Percentiles rank a stretch among this genome's conserved stretches.
Evolutionary conservation across 2,888 invertebrate species (phyloP).

Genomic region (Platypus cylindrus): DNA sequence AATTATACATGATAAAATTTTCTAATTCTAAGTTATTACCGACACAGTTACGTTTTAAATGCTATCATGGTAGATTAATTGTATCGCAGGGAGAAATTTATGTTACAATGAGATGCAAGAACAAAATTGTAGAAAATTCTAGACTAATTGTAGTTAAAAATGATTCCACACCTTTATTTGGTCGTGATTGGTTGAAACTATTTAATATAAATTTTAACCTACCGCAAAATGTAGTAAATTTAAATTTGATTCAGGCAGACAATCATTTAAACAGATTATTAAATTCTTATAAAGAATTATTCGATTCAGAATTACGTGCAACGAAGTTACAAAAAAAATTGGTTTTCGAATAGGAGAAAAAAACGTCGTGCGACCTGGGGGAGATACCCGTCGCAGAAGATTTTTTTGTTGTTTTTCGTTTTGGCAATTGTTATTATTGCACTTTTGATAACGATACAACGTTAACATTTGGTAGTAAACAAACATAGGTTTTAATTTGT

Average conservation of each 20-base stretch:
- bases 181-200: conserved; percentile 6
- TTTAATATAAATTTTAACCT: conserved; percentile 2
- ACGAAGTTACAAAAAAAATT: too few species aligned
- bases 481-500: too few species aligned
- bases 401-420: too few species aligned
- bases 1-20: neutral
- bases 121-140: neutral
- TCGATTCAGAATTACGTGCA: too few species aligned
- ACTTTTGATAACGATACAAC: too few species aligned
- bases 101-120: conserved; percentile 1
- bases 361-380: too few species aligned
- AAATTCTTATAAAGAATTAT: conserved; percentile 1
- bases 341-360: too few species aligned
- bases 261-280: neutral
- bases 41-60: neutral
- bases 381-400: too few species aligned
- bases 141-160: conserved; percentile 6
- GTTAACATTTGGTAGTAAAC: too few species aligned
- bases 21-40: neutral
- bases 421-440: too few species aligned
- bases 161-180: conserved; percentile 5
- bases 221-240: neutral
- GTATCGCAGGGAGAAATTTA: conserved; percentile 4
- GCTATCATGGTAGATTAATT: neutral
- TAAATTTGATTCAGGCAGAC: neutral